Conservation (phyloP, 2,888 invertebrate species). For the Ctenicera cuprea region DNA sequence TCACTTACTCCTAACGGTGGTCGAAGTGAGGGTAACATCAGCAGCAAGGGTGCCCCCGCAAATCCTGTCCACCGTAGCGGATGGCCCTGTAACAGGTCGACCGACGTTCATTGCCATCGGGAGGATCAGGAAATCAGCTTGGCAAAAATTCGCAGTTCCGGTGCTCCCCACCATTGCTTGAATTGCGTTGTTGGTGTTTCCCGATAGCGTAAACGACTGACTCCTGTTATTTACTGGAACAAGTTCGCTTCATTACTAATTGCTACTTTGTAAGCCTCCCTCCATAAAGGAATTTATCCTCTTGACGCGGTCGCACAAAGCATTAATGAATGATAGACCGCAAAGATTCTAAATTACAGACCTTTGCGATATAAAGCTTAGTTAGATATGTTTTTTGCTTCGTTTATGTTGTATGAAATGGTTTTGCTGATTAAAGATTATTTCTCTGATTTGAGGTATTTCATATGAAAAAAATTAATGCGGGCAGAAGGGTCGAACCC, state of each 20-base stretch:
- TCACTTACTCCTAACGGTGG: conserved; percentile 83
- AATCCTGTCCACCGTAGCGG: conserved; percentile 85
- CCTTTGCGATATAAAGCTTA: no score
- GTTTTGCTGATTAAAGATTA: no score
- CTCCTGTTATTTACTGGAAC: conserved; percentile 81
- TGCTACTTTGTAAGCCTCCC: conserved; percentile 10
- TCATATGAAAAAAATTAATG: no score
- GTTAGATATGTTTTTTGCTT: not conserved
- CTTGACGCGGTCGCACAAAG: not conserved
- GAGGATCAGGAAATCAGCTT: conserved; percentile 86
- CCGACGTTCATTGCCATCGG: conserved; percentile 86
- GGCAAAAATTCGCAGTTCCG: conserved; percentile 81
- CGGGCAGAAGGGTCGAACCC: no score
- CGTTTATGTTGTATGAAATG: no score
- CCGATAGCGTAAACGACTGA: conserved; percentile 85
- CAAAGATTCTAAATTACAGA: not conserved
- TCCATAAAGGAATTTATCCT: not conserved
- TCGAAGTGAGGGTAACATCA: conserved; percentile 81
- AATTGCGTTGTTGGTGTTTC: conserved; percentile 82
- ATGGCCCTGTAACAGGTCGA: conserved; percentile 74
- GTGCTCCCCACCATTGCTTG: conserved; percentile 82
- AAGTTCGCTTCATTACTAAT: conserved; percentile 22
- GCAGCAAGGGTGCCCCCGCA: conserved; percentile 88
- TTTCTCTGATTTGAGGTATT: no score
- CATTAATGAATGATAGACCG: conserved; percentile 9